Percentiles rank a stretch among this genome's conserved stretches.
Evolutionary conservation across 53 echinoderm and acorn worm genomes (phyloP).

Genomic region (Hippasteria phrygiana): DNA sequence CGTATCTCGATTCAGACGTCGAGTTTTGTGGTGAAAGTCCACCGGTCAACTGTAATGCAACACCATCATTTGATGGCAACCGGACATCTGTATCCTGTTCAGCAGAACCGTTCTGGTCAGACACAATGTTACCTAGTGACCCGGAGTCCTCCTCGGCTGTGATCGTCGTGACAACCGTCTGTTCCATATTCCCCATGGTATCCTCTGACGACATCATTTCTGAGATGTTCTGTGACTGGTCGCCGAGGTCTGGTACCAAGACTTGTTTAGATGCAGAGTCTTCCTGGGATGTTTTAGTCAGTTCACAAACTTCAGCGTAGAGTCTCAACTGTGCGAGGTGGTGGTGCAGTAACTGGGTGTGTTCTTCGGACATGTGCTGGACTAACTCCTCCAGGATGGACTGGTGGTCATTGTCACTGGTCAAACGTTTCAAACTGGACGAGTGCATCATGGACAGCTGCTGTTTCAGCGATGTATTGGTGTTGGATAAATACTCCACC

Average conservation of each 20-base stretch:
- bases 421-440: conserved; percentile 56
- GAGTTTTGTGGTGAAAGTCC: not conserved
- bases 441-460: conserved; percentile 43
- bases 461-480: conserved; percentile 63
- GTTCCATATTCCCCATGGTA: conserved; percentile 22
- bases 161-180: conserved; percentile 48
- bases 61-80: conserved; percentile 8
- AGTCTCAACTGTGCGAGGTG: conserved; percentile 63
- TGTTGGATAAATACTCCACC: conserved; percentile 52
- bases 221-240: conserved; percentile 31
- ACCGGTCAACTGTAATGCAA: not conserved
- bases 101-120: not conserved
- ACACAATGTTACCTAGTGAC: not conserved
- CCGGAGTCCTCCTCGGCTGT: conserved; percentile 1
- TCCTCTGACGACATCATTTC: conserved; percentile 6
- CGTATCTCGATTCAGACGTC: not conserved
- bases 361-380: conserved; percentile 60
- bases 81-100: not conserved
- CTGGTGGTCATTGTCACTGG: conserved; percentile 47
- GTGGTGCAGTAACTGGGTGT: conserved; percentile 57
- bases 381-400: conserved; percentile 49
- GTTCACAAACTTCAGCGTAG: conserved; percentile 6
- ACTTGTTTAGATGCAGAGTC: conserved; percentile 9
- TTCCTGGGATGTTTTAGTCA: not conserved
- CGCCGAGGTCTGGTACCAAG: not conserved